phyloP scores from a whole-genome alignment of 2,113 vertebrate genomes.

The Ramphastos sulfuratus region DNA sequence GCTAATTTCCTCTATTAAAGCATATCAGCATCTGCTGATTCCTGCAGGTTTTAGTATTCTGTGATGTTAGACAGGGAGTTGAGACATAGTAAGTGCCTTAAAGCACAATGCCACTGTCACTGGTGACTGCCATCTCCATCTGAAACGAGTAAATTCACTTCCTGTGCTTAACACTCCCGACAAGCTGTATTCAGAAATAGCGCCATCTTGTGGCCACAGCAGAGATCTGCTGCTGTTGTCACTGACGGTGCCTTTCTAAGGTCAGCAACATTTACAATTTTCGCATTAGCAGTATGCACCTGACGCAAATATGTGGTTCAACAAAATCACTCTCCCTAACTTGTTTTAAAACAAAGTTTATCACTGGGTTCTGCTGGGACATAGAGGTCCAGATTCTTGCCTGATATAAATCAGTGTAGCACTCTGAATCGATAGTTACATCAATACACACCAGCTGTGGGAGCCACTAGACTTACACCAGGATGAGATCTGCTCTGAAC shows the following conservation, averaged over 20 bases:
- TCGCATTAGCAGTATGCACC: not conserved
- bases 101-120: not conserved
- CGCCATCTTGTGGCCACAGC: conserved; percentile 48
- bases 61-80: fast-evolving
- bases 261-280: not conserved
- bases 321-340: not conserved
- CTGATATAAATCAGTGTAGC: conserved; percentile 3
- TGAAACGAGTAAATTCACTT: not conserved
- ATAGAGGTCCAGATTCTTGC: not conserved
- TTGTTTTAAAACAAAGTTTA: not conserved
- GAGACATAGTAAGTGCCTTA: not conserved
- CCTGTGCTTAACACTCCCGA: not conserved
- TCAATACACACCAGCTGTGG: conserved; percentile 31
- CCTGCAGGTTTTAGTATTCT: not conserved
- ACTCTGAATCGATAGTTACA: conserved; percentile 19
- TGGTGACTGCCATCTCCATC: not conserved
- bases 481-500: not conserved
- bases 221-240: not conserved
- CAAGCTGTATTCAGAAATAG: not conserved
- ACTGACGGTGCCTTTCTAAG: not conserved
- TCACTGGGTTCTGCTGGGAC: not conserved
- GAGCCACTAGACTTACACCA: conserved; percentile 2
- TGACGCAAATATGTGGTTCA: not conserved
- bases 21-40: not conserved
- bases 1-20: not conserved